Evolutionary conservation across 2,888 invertebrate species (phyloP), one percentile per base, ranked within the genome.

Genomic region (Hypercompe scribonia): DNA sequence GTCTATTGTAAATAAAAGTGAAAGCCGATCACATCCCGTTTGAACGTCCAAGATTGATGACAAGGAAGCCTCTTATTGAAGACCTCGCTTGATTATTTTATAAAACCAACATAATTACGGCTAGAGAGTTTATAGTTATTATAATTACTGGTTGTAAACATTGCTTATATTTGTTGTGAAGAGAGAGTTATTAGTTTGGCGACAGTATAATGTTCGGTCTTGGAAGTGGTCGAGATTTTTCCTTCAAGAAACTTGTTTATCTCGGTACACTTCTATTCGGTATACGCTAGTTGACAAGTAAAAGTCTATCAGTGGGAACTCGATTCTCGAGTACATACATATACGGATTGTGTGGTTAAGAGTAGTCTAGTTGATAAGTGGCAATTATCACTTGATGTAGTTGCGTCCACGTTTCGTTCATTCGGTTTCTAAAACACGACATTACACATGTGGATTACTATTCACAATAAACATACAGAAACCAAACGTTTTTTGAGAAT

Each of bases 51-150:
- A 87, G 87, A 88, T 86, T 87, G 83, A 88, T 88, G 80, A 82
- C 78, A 78, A 83, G 87, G 87, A 87, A 86, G 80, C 76, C 69
- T 65, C 76, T 83, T 81, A 86, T 86, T 82, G 83, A 84, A 83
- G 83, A 82, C 77, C 66, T 70, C 78, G 82, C 79, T 79, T 58
- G 78, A 82, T 81, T 81, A 81, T 78, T 79, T 75, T 84, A 83
- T 79, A 80, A 84, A 83, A 81, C 81, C 72, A 78, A 79, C 74
- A 81, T 84, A 84, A 84, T 84, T 82, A 84, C 79, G 76, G 67
- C 58, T 75, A 67, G 80, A 84, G 79, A 83, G 82, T 82, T 77
- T 76, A 82, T 79, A 78, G 78, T 73, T 77, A 75, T 73, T 77
- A 80, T 80, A 77, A 84, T 81, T 84, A 82, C 36, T 34, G 64